Evolutionary conservation across 2,113 vertebrate genomes (phyloP).

Genomic region (Rattus norvegicus): DNA sequence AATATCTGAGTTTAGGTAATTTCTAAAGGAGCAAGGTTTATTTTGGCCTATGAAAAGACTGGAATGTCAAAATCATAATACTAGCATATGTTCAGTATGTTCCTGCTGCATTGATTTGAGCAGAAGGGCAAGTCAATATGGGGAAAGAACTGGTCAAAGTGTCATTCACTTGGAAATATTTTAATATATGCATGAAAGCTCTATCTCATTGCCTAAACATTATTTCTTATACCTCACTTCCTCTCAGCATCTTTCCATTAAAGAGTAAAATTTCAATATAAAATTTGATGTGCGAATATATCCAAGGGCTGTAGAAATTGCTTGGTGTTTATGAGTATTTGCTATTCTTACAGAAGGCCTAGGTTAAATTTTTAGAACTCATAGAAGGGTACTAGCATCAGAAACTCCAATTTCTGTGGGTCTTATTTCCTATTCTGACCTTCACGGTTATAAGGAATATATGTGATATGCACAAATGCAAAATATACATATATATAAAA

Average conservation of each 20-base stretch:
- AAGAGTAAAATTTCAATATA: neutral
- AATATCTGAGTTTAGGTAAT: neutral
- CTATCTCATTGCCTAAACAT: neutral
- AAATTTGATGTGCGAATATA: neutral
- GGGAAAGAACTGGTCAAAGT: too few relatives aligned
- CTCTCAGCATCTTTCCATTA: neutral
- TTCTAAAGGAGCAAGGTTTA: neutral
- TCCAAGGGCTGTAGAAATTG: neutral
- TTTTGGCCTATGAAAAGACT: neutral
- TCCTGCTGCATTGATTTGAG: neutral
- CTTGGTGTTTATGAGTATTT: neutral
- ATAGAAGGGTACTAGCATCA: neutral
- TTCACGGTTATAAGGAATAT: neutral
- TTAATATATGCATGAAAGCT: neutral
- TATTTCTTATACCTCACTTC: neutral
- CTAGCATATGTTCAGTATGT: neutral
- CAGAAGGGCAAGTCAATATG: neutral
- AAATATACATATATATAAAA: neutral
- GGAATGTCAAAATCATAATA: neutral
- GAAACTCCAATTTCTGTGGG: neutral
- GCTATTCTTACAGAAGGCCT: neutral
- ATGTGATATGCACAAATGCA: neutral
- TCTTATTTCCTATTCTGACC: neutral
- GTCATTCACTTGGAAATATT: neutral
- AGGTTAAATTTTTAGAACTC: neutral